Evolutionary conservation across 2,113 vertebrate genomes (phyloP), one percentile per base, ranked within the genome.

Genomic region (Tylochromis polylepis): DNA sequence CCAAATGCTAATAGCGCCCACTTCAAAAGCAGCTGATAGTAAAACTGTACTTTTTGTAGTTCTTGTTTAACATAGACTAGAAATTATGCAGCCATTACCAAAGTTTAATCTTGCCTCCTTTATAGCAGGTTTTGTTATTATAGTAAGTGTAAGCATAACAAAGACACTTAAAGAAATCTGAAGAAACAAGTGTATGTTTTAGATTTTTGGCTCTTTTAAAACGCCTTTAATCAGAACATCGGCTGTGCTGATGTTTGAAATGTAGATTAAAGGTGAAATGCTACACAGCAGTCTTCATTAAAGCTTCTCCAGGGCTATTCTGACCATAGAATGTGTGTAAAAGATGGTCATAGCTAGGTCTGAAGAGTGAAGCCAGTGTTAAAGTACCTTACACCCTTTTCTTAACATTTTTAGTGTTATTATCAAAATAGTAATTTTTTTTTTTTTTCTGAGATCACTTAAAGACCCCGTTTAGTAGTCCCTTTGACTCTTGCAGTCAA

Each of bases 81-180:
- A 77, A 51, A 51, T 31, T 31, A 49, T 3, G 16, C 51, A 15
- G 3, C 43, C 15, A 18, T 27, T 72, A 16, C 22, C 14, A 75
- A 2, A 75, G 24, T 49, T 0, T 43, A 70, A 22, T 46, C 65
- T 38, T 70, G 65, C 0, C 70, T 11, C 10, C 70, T 31, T 77
- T 0, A 14, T 18, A 31, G 70, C 70, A 77, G 0, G 43, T 0
- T 75, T 49, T 49, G 24, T 29, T 31, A 49, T 77, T 77, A 20
- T n/a, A 51, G 43, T 49, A 49, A 75, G 27, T 77, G 70, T 67
- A 38, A 14, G 34, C 62, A 38, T 67, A 38, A 67, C 20, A 67
- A 41, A 38, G 60, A 65, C 20, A 65, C 60, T 5, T 65, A 0
- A 5, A 3, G 5, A 22, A 67, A 38, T 38, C 62, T 38, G 12